Percentiles rank a stretch among this genome's conserved stretches.
Evolutionary conservation across 2,113 vertebrate genomes (phyloP).

Genomic region (Ivindomyrus marchei): DNA sequence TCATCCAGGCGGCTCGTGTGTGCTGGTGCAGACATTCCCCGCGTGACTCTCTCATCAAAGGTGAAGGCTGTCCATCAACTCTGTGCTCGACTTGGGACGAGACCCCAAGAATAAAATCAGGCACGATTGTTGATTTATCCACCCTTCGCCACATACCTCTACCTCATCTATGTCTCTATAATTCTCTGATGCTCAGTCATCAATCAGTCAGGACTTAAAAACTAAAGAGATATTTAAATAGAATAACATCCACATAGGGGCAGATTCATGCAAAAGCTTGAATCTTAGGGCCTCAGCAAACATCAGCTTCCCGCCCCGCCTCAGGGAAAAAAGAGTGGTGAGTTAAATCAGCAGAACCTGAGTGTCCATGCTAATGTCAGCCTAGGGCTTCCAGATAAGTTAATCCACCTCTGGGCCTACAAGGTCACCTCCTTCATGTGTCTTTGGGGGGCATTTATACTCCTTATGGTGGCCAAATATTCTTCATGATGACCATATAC

Average conservation of each 20-base stretch:
- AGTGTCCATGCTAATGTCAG: neutral
- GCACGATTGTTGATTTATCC: neutral
- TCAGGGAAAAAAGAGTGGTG: neutral
- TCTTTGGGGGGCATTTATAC: neutral
- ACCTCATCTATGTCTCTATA: neutral
- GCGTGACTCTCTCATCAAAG: neutral
- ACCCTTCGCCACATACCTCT: neutral
- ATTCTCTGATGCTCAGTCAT: neutral
- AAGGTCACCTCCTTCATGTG: neutral
- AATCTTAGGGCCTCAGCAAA: neutral
- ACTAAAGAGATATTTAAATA: neutral
- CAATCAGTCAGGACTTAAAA: neutral
- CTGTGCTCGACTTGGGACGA: neutral
- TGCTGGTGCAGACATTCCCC: neutral
- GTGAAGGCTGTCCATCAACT: neutral
- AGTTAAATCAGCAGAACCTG: neutral
- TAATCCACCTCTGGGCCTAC: neutral
- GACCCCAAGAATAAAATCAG: neutral
- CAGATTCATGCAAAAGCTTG: neutral
- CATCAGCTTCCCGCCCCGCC: neutral
- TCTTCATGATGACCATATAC: neutral
- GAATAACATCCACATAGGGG: neutral
- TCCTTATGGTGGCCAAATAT: neutral
- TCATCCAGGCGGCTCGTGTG: neutral
- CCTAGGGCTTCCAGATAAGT: neutral